phyloP scores from a whole-genome alignment of 2,888 invertebrate genomes.

The Drosophila anomalata region DNA sequence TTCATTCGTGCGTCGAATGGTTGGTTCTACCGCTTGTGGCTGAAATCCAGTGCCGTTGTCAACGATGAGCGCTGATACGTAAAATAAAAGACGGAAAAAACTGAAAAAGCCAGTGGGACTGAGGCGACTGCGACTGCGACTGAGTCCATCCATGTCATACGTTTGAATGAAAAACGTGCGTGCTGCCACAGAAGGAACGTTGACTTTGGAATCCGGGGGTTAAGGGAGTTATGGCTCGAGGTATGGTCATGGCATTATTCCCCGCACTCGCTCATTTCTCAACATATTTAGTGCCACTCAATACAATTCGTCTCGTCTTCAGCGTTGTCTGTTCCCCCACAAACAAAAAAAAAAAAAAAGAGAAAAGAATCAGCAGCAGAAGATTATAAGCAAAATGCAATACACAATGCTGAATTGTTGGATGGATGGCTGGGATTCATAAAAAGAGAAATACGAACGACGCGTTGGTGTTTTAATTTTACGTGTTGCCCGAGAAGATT shows the following conservation, averaged over 20 bases:
- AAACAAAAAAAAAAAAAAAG: slow-evolving; percentile 14
- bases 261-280: slow-evolving; percentile 71
- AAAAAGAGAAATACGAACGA: slow-evolving; percentile 42
- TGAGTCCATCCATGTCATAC: slow-evolving; percentile 61
- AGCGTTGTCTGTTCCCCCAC: slow-evolving; percentile 26
- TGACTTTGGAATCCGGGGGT: slow-evolving; percentile 74
- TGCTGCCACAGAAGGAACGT: slow-evolving; percentile 83
- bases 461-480: slow-evolving; percentile 78
- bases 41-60: slow-evolving; percentile 55
- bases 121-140: slow-evolving; percentile 46
- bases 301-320: slow-evolving; percentile 77
- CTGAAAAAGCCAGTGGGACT: slow-evolving; percentile 34
- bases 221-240: slow-evolving; percentile 30
- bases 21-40: slow-evolving; percentile 18
- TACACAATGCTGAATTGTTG: slow-evolving; percentile 61
- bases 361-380: slow-evolving; percentile 24
- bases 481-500: slow-evolving; percentile 66
- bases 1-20: slow-evolving; percentile 72
- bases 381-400: slow-evolving; percentile 79
- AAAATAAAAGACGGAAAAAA: slow-evolving; percentile 47
- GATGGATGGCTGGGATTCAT: slow-evolving; percentile 60
- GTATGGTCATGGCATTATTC: slow-evolving; percentile 46
- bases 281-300: slow-evolving; percentile 79
- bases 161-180: slow-evolving; percentile 81
- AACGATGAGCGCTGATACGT: slow-evolving; percentile 78